These are phyloP conservation scores for Picus viridis DNA, from an alignment of 2,797 vertebrate genomes.

Conservation along the genomic window DNA sequence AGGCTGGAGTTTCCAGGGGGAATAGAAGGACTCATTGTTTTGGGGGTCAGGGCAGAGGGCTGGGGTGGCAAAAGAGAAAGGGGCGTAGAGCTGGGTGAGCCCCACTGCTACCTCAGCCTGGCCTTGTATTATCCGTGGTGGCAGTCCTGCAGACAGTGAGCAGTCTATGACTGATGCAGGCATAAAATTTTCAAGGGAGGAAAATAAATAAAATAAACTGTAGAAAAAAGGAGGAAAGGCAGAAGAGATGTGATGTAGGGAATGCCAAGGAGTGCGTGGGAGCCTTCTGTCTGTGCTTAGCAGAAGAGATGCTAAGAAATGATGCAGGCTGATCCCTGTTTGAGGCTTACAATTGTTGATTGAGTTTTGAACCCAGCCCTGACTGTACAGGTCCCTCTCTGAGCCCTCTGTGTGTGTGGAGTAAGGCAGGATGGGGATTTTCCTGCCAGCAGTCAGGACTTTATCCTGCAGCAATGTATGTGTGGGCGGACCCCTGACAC, in stretches of 20 bases:
- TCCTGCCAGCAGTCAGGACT: background rate
- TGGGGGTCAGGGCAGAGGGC: background rate
- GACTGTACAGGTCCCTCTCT: background rate
- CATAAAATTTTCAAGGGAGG: background rate
- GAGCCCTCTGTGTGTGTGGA: background rate
- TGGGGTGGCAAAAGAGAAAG: background rate
- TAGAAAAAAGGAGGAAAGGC: background rate
- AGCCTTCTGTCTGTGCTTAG: background rate
- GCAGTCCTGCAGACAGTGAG: background rate
- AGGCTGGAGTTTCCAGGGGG: background rate
- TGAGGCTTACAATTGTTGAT: background rate
- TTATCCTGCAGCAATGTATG: conserved; percentile 39
- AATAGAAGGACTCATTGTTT: conserved; percentile 48
- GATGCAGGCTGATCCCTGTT: background rate
- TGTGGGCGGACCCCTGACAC: conserved; percentile 67
- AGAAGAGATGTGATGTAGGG: background rate
- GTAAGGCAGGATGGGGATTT: background rate
- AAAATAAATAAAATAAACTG: background rate
- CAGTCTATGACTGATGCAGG: background rate
- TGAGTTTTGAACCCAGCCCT: background rate
- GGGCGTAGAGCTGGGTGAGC: background rate
- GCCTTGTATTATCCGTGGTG: rapidly evolving
- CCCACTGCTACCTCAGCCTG: background rate
- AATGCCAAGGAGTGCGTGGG: background rate
- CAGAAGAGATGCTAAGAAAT: background rate